These are phyloP conservation scores for Desmodus rotundus DNA, from an alignment of 2,113 vertebrate species.

Conservation along the genomic window DNA sequence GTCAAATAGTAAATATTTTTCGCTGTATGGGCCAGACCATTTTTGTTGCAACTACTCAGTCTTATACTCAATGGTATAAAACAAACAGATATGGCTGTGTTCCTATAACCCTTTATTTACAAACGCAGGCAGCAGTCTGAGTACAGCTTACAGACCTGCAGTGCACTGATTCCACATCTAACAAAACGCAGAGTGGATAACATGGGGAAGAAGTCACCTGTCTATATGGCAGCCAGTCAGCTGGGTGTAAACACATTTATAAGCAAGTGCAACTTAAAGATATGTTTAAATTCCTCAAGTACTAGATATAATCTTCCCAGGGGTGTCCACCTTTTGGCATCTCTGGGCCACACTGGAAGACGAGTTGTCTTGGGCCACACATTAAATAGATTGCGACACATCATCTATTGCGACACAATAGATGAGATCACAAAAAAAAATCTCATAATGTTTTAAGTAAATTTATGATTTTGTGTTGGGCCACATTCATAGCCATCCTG, in stretches of 20 bases:
- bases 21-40: background rate
- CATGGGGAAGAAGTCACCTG: background rate
- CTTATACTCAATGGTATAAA: background rate
- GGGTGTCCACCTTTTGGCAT: too few species aligned
- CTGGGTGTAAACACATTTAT: background rate
- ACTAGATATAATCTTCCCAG: too few species aligned
- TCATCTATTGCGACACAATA: too few species aligned
- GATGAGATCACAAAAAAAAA: too few species aligned
- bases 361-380: too few species aligned
- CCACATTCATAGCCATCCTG: too few species aligned
- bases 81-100: background rate
- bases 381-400: too few species aligned
- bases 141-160: accelerated
- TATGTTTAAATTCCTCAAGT: background rate
- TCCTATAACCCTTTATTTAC: background rate
- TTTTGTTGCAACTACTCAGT: background rate
- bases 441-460: too few species aligned
- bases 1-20: background rate
- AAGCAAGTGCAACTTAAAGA: background rate
- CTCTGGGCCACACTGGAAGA: too few species aligned
- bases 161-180: background rate
- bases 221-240: background rate
- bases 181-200: background rate
- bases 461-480: too few species aligned
- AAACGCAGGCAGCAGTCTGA: background rate